Evolutionary conservation across 37 sponge, comb jelly and placozoan genomes (phyloP), one percentile per base, ranked within the genome.

Genomic region (Haliclona indistincta): DNA sequence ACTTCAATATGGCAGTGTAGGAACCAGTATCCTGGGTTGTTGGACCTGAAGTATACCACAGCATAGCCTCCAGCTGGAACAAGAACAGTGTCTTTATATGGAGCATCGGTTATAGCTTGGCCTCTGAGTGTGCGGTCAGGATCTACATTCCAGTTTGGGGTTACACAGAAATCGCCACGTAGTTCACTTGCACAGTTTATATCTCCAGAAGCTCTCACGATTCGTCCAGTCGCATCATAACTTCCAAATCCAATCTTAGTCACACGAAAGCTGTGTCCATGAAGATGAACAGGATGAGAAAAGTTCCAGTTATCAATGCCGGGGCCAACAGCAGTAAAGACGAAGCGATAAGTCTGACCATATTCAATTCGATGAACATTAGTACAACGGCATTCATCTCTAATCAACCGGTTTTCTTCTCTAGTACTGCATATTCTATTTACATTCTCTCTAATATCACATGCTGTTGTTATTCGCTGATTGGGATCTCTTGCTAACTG

Each of bases 21-120:
- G 42, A 96, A 91, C 96, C 96, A 96, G 64, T 79, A 78, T 37
- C 96, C 96, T 25, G 96, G 96, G 74, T 92, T 96, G 74, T 89
- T 78, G 1, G 93, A 70, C 20, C 52, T 72, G 53, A 92, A 81
- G 53, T 83, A 83, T 41, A 92, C 72, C 29, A 91, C 93, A 3
- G 76, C 81, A 58, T 89, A 92, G 3, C 96, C 96, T 40, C 93
- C 96, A 34, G 81, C 87, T 54, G 96, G 96, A 0, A 96, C 79
- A 2, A 89, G 76, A 10, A 92, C 84, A 8, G 93, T 96, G 66
- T 96, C 93, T 56, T 96, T 96, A 32, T 42, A 67, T 15, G 2
- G 80, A 53, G n/a, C 45, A 40, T 26, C 17, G 7, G 26, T 32
- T 20, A 17, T 66, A 7, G 29, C 43, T 6, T 22, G 5, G 4